These are phyloP conservation scores for Sardina pilchardus DNA, from an alignment of 2,113 vertebrate species.

Conservation along the genomic window DNA sequence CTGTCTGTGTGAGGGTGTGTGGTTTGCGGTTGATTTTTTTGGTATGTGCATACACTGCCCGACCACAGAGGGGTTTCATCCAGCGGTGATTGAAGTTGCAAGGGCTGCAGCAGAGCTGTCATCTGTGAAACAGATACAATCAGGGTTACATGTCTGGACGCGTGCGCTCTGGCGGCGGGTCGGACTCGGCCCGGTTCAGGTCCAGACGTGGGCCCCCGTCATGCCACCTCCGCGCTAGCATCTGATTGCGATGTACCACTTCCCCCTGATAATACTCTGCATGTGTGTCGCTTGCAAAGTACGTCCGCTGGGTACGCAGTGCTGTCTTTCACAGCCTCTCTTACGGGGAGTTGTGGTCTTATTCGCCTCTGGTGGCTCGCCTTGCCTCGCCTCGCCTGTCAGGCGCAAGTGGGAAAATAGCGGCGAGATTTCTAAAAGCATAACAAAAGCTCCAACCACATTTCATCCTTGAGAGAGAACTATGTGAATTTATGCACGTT, in stretches of 20 bases:
- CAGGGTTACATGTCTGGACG: constrained; percentile 44
- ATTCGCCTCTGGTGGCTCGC: not conserved
- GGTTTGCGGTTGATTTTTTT: not conserved
- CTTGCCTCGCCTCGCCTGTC: constrained; percentile 46
- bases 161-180: not conserved
- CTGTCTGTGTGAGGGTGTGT: not conserved
- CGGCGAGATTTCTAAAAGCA: not conserved
- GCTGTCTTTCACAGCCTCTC: constrained; percentile 60
- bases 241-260: constrained; percentile 61
- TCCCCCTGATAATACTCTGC: constrained; percentile 48
- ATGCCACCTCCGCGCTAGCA: constrained; percentile 27
- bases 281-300: constrained; percentile 58
- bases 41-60: not conserved
- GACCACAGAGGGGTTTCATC: not conserved
- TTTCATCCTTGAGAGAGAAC: not conserved
- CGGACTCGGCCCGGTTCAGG: not conserved
- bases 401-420: constrained; percentile 45
- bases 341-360: constrained; percentile 54
- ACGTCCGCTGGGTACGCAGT: constrained; percentile 56
- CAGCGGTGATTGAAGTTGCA: not conserved
- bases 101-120: constrained; percentile 46
- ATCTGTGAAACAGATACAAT: constrained; percentile 58
- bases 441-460: not conserved
- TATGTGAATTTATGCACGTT: constrained; percentile 18
- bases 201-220: not conserved